phyloP scores from a whole-genome alignment of 2,888 invertebrate genomes.

The Cerceris ruficornis region DNA sequence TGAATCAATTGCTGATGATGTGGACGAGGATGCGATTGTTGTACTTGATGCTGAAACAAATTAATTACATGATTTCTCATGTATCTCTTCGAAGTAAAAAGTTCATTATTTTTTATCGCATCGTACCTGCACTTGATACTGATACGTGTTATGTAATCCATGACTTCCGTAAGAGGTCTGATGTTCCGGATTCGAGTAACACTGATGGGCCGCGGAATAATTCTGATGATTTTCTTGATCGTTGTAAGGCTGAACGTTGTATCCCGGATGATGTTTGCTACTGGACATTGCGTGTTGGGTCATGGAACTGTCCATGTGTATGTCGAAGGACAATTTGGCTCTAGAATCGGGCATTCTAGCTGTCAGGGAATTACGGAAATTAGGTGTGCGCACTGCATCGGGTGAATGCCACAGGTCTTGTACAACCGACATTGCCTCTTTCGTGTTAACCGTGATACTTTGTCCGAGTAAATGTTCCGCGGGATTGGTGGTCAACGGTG shows the following conservation, averaged over 20 bases:
- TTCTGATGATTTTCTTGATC: constrained; percentile 79
- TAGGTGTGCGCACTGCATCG: constrained; percentile 31
- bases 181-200: constrained; percentile 71
- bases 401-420: constrained; percentile 84
- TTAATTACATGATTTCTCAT: background rate
- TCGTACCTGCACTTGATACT: constrained; percentile 75
- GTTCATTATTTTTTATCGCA: background rate
- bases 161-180: constrained; percentile 72
- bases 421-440: constrained; percentile 87
- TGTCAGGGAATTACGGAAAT: constrained; percentile 65
- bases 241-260: constrained; percentile 73
- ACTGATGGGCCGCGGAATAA: constrained; percentile 68
- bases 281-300: constrained; percentile 77
- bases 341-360: constrained; percentile 70
- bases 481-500: constrained; percentile 54
- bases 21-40: constrained; percentile 82
- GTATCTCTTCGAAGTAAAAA: background rate
- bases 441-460: constrained; percentile 87
- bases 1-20: constrained; percentile 71
- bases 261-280: constrained; percentile 71
- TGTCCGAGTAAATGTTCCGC: constrained; percentile 83
- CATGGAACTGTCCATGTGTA: constrained; percentile 80
- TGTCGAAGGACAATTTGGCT: constrained; percentile 76
- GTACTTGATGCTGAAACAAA: constrained; percentile 65
- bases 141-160: constrained; percentile 74